Conservation (phyloP, 1,140 invertebrate species). For the Popillia japonica region DNA sequence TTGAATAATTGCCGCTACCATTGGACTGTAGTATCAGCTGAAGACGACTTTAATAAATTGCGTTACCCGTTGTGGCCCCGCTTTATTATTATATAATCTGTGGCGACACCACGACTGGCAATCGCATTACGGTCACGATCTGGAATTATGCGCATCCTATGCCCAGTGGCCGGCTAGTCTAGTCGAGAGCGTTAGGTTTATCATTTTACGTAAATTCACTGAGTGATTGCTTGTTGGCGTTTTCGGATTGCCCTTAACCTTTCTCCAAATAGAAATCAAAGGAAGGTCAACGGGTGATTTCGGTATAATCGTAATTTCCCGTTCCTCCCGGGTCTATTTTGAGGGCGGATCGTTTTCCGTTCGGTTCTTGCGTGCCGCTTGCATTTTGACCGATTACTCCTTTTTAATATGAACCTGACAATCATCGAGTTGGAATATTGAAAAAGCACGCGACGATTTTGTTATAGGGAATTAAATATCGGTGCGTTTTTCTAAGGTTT, state of each 20-base stretch:
- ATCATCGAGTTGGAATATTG: not conserved
- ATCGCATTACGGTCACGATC: not conserved
- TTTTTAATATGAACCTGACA: not conserved
- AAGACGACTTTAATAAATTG: conserved; percentile 19
- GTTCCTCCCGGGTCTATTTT: not conserved
- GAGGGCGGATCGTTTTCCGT: not conserved
- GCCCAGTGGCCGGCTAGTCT: not conserved
- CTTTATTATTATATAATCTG: conserved; percentile 12
- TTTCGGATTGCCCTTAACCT: not conserved
- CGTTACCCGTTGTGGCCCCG: not conserved
- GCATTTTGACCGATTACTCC: not conserved
- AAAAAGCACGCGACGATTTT: not conserved
- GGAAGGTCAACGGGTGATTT: not conserved
- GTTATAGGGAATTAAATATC: too few species aligned
- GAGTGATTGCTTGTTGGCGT: not conserved
- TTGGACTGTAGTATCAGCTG: not conserved
- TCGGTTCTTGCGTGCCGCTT: not conserved
- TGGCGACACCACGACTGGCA: not conserved
- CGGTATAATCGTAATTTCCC: not conserved
- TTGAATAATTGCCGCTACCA: not conserved
- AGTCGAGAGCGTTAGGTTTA: not conserved
- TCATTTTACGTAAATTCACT: conserved; percentile 5
- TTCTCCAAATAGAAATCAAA: not conserved
- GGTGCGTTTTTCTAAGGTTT: too few species aligned
- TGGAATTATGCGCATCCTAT: not conserved